A percentile compares a stretch with the other conserved stretches of the same genome.
Evolutionary conservation across 2,797 vertebrate genomes (phyloP).

Genomic region (Psittacula echo): DNA sequence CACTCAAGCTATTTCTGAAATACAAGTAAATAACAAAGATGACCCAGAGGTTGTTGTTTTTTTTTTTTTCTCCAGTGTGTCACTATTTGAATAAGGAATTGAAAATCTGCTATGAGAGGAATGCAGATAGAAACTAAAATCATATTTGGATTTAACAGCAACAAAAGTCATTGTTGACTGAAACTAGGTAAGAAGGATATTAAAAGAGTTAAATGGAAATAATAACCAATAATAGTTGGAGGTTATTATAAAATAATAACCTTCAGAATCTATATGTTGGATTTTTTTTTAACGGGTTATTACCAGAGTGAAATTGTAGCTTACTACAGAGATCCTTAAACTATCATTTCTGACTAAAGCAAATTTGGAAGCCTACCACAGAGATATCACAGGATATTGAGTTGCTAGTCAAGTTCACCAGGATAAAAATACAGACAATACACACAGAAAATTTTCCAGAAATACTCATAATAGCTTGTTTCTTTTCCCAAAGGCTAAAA

Average conservation of each 20-base stretch:
- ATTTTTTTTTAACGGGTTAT: neutral
- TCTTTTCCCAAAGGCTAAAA: neutral
- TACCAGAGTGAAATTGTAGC: neutral
- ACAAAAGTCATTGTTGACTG: neutral
- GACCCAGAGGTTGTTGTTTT: neutral
- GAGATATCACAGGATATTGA: accelerated
- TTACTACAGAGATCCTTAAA: neutral
- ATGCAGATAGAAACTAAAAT: neutral
- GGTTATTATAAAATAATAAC: neutral
- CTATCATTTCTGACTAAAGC: neutral
- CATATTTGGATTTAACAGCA: neutral
- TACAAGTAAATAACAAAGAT: neutral
- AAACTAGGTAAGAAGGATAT: neutral
- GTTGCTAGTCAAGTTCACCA: neutral
- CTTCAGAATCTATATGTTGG: neutral
- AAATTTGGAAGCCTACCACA: neutral
- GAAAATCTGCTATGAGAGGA: neutral
- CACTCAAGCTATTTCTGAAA: neutral
- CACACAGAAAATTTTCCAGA: neutral
- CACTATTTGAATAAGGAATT: neutral
- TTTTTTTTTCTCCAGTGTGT: neutral
- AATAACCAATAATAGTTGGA: neutral
- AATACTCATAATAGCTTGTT: neutral
- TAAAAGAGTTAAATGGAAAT: neutral
- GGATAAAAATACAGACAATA: neutral